phyloP scores from a whole-genome alignment of 2,113 vertebrate genomes.

The Sorex fumeus region DNA sequence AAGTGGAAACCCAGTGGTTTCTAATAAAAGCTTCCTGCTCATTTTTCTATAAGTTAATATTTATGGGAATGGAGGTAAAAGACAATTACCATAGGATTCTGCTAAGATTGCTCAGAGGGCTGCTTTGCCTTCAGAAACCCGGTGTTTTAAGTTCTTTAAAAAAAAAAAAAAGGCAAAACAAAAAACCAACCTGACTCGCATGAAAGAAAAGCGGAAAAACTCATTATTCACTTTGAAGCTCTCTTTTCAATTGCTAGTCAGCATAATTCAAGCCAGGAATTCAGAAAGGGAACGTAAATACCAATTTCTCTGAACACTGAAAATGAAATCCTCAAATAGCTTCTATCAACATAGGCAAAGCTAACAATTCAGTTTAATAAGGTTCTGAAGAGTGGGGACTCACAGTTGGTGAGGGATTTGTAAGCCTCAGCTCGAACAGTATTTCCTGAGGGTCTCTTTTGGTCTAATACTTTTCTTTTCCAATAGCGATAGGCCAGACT shows the following conservation, averaged over 20 bases:
- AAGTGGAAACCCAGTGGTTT: background rate
- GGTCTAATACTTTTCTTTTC: background rate
- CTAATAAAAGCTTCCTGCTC: background rate
- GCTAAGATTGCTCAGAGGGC: background rate
- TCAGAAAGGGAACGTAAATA: slow-evolving; percentile 8
- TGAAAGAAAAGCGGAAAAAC: slow-evolving; percentile 51
- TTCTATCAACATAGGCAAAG: background rate
- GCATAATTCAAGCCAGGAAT: slow-evolving; percentile 55
- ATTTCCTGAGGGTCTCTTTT: background rate
- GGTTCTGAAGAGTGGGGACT: slow-evolving; percentile 32
- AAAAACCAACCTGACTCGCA: background rate
- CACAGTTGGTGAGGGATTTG: background rate
- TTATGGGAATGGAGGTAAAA: slow-evolving; percentile 46
- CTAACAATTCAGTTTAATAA: background rate
- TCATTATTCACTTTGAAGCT: slow-evolving; percentile 55
- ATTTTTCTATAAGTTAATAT: slow-evolving; percentile 46
- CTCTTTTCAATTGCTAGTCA: slow-evolving; percentile 37
- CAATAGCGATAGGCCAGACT: background rate
- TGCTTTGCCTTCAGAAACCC: background rate
- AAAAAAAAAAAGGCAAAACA: too few species aligned
- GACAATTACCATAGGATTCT: background rate
- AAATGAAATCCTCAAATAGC: slow-evolving; percentile 37
- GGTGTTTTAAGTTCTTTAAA: slow-evolving; percentile 3
- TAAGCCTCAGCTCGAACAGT: background rate
- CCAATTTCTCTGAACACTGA: slow-evolving; percentile 38